Conservation (phyloP, 2,113 vertebrate species). For the Psettodes erumei region DNA sequence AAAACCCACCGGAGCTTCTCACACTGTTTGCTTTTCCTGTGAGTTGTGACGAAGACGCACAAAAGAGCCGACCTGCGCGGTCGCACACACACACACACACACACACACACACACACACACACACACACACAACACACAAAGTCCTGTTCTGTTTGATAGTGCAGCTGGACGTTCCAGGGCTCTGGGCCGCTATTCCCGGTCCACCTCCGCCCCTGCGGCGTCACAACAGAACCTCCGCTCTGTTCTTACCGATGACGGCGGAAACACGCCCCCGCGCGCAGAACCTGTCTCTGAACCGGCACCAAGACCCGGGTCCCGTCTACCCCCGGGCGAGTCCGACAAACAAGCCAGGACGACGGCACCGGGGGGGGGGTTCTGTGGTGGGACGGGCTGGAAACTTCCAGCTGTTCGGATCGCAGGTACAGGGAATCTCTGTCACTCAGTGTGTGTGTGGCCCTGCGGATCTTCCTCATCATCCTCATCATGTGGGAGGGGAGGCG, state of each 20-base stretch:
- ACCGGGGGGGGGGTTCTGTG: conserved; percentile 39
- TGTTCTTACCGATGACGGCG: conserved; percentile 60
- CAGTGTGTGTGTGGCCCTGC: conserved; percentile 55
- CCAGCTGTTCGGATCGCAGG: conserved; percentile 61
- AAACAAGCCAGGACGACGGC: conserved; percentile 9
- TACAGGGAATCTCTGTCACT: conserved; percentile 48
- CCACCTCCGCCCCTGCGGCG: conserved; percentile 61
- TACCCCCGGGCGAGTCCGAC: conserved; percentile 22
- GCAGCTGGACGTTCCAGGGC: conserved; percentile 61
- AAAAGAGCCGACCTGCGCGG: too few relatives aligned
- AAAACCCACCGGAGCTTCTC: too few relatives aligned
- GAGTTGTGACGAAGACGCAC: too few relatives aligned
- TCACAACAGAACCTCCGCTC: conserved; percentile 50
- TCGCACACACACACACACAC: too few relatives aligned
- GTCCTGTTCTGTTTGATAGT: conserved; percentile 50
- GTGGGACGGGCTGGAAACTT: conserved; percentile 64
- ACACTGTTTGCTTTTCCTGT: too few relatives aligned
- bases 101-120: too few relatives aligned
- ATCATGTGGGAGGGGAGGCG: too few relatives aligned
- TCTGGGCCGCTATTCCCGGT: conserved; percentile 60
- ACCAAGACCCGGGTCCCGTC: conserved; percentile 9
- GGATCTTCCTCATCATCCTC: too few relatives aligned
- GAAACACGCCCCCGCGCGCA: conserved; percentile 71
- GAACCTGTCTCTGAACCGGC: conserved; percentile 5
- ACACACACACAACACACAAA: conserved; percentile 27